Evolutionary conservation across 2,888 invertebrate species (phyloP).

Genomic region (Lasioglossum marginatum): DNA sequence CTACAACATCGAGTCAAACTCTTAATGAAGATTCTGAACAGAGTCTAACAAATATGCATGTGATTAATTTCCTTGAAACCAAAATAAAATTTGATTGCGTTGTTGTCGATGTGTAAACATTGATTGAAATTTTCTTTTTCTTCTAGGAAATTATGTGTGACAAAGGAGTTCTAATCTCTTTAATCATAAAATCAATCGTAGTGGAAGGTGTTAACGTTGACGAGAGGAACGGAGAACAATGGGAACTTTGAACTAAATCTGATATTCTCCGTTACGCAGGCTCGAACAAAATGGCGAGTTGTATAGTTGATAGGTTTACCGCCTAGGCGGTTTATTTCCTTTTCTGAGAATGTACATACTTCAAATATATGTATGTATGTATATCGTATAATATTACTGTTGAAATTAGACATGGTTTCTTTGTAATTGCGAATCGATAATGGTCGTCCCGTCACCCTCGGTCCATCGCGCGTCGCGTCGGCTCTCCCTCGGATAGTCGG

Average conservation of each 20-base stretch:
- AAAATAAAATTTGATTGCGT: no score
- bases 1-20: no score
- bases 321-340: constrained; percentile 11
- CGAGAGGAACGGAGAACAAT: no score
- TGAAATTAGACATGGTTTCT: constrained; percentile 24
- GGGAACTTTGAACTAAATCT: not conserved
- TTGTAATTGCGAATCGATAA: constrained; percentile 22
- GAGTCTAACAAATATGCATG: no score
- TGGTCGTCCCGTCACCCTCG: not conserved
- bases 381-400: constrained; percentile 16
- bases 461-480: constrained; percentile 4
- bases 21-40: no score
- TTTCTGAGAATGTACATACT: constrained; percentile 9
- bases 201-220: not conserved
- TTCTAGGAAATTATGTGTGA: no score
- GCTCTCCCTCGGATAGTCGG: constrained; percentile 11
- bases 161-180: no score
- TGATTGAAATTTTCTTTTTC: no score
- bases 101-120: no score
- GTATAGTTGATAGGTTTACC: constrained; percentile 13
- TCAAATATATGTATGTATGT: constrained; percentile 10
- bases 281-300: constrained; percentile 16
- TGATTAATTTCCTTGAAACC: no score
- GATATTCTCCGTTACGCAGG: constrained; percentile 1
- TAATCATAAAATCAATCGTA: no score